A percentile compares a stretch with the other conserved stretches of the same genome.
Evolutionary conservation across 2,888 invertebrate genomes (phyloP).

Genomic region (Isotomurus palustris): DNA sequence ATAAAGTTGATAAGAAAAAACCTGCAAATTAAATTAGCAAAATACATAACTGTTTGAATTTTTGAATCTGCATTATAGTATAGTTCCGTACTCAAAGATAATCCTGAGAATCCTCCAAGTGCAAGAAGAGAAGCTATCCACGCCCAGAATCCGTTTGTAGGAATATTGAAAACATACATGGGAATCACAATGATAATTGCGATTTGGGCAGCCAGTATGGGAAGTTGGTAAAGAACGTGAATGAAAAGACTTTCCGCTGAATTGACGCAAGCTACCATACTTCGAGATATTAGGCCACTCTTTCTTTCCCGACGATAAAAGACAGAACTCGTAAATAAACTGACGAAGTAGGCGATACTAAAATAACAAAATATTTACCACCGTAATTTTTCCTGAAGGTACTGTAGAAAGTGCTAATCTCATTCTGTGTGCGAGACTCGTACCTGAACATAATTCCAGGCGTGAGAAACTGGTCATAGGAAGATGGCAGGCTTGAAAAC

Average conservation of each 20-base stretch:
- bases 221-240: conserved; percentile 20
- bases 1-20: not conserved
- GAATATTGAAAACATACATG: conserved; percentile 11
- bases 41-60: not conserved
- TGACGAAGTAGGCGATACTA: conserved; percentile 22
- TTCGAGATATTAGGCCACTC: conserved; percentile 14
- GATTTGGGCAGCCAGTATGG: conserved; percentile 12
- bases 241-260: conserved; percentile 18
- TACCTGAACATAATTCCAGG: too few relatives aligned
- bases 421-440: too few relatives aligned
- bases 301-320: conserved; percentile 15
- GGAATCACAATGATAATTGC: conserved; percentile 26
- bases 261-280: conserved; percentile 18
- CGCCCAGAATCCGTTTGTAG: conserved; percentile 25
- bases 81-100: conserved; percentile 20
- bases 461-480: too few relatives aligned
- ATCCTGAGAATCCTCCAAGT: conserved; percentile 19
- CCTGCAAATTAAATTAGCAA: not conserved
- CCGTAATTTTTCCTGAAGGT: too few relatives aligned
- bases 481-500: too few relatives aligned
- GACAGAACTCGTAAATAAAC: conserved; percentile 19
- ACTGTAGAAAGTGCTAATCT: too few relatives aligned
- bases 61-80: too few relatives aligned
- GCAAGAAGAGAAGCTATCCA: conserved; percentile 16
- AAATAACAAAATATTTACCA: too few relatives aligned